Evolutionary conservation across 2,797 vertebrate species (phyloP).

Genomic region (Phaenicophaeus curvirostris): DNA sequence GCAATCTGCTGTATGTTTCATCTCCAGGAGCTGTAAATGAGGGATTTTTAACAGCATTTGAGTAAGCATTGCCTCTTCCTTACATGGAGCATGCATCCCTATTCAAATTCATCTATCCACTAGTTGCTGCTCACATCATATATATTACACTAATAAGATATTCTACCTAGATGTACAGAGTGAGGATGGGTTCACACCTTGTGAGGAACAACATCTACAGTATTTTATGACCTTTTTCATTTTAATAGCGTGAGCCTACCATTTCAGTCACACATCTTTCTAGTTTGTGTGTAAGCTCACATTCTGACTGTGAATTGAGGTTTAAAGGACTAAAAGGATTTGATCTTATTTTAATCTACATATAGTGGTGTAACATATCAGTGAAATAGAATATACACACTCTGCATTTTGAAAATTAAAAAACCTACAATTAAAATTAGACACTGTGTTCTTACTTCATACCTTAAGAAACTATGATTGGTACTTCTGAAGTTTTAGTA

Average conservation of each 20-base stretch:
- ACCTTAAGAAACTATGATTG: not conserved
- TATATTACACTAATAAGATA: conserved; percentile 43
- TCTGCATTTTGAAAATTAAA: not conserved
- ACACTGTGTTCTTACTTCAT: not conserved
- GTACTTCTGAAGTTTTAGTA: not conserved
- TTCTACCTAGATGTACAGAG: not conserved
- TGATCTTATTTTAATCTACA: not conserved
- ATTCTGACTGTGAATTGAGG: not conserved
- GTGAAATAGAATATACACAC: not conserved
- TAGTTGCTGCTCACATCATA: conserved; percentile 45
- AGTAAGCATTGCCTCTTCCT: conserved; percentile 53
- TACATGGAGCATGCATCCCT: not conserved
- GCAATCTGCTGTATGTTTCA: conserved; percentile 68
- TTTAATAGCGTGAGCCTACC: not conserved
- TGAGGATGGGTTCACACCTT: not conserved
- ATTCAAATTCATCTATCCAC: conserved; percentile 47
- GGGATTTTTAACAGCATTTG: conserved; percentile 62
- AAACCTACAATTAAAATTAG: not conserved
- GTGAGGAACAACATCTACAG: not conserved
- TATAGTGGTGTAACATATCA: not conserved
- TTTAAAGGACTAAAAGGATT: not conserved
- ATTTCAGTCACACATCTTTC: not conserved
- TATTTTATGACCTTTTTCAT: not conserved
- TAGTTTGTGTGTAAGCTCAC: not conserved
- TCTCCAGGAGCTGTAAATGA: conserved; percentile 72